These are phyloP conservation scores for Tor tambroides DNA, from an alignment of 2,113 vertebrate genomes.

Conservation along the genomic window DNA sequence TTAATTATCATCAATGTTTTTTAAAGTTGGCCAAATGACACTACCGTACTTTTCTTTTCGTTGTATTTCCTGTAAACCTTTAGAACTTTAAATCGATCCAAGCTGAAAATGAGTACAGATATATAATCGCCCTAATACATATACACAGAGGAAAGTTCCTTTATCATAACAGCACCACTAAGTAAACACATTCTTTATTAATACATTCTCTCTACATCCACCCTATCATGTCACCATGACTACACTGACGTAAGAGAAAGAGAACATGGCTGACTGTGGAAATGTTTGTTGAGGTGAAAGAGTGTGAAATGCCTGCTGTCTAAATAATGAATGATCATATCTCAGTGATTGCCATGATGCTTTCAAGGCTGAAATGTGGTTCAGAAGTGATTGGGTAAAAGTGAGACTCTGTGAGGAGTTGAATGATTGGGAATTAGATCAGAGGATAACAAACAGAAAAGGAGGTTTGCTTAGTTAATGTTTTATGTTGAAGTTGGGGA, in stretches of 20 bases:
- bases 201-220: slow-evolving; percentile 40
- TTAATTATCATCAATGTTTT: background rate
- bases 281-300: slow-evolving; percentile 54
- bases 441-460: slow-evolving; percentile 25
- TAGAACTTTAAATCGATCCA: background rate
- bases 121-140: background rate
- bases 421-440: slow-evolving; percentile 40
- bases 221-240: slow-evolving; percentile 53
- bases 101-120: background rate
- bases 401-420: slow-evolving; percentile 10
- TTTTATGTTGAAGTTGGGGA: slow-evolving; percentile 14
- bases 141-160: slow-evolving; percentile 6
- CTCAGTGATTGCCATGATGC: slow-evolving; percentile 37
- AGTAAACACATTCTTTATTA: slow-evolving; percentile 45
- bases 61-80: background rate
- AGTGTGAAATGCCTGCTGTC: slow-evolving; percentile 42
- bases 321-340: slow-evolving; percentile 54
- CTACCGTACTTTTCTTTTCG: background rate
- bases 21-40: background rate
- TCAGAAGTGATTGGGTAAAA: slow-evolving; percentile 15
- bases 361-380: slow-evolving; percentile 4
- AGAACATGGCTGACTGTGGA: slow-evolving; percentile 48
- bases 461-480: slow-evolving; percentile 2
- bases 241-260: slow-evolving; percentile 46
- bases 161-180: slow-evolving; percentile 10